Conservation (phyloP, 2,113 vertebrate species). For the Coreoperca whiteheadi region DNA sequence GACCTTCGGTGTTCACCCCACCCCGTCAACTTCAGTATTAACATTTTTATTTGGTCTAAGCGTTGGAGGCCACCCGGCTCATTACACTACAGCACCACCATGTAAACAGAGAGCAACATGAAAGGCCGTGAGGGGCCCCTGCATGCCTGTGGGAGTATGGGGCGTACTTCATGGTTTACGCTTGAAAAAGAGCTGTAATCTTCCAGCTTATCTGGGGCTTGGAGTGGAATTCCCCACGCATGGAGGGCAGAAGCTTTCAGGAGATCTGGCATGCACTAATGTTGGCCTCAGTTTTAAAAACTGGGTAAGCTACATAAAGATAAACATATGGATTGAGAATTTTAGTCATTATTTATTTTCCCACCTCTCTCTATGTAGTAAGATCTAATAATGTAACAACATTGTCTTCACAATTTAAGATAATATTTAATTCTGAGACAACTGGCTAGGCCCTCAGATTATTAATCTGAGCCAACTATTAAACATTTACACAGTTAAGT, state of each 20-base stretch:
- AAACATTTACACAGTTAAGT: background rate
- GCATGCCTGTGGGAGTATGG: constrained; percentile 73
- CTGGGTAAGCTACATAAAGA: background rate
- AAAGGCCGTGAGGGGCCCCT: constrained; percentile 72
- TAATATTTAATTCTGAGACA: background rate
- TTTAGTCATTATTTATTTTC: constrained; percentile 8
- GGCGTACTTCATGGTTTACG: constrained; percentile 74
- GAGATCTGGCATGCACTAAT: background rate
- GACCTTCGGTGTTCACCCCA: background rate
- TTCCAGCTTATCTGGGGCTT: constrained; percentile 73
- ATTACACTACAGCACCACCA: constrained; percentile 54
- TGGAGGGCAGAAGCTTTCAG: constrained; percentile 2
- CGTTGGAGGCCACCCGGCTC: constrained; percentile 48
- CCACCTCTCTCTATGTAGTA: background rate
- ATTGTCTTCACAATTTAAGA: background rate
- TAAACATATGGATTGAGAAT: constrained; percentile 16
- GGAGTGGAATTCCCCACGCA: constrained; percentile 72
- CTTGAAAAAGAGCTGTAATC: constrained; percentile 75
- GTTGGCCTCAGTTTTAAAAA: constrained; percentile 22
- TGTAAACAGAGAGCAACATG: constrained; percentile 77
- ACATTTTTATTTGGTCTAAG: constrained; percentile 53
- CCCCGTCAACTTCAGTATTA: constrained; percentile 35
- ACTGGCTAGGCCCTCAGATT: background rate
- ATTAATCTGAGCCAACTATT: background rate
- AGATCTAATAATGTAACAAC: background rate